phyloP scores from a whole-genome alignment of 2,888 invertebrate genomes.

The Neria commutata region DNA sequence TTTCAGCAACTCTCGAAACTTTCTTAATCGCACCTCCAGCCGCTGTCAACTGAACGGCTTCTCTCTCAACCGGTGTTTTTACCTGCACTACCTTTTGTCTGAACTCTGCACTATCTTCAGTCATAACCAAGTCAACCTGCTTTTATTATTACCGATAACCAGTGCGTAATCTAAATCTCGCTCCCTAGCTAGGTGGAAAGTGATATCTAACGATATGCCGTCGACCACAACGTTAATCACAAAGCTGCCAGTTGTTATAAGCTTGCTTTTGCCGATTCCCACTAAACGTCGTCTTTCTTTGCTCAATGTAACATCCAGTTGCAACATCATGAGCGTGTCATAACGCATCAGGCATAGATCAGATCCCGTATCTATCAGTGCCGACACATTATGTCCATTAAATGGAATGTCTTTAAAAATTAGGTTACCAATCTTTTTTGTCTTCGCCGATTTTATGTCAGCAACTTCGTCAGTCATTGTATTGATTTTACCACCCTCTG shows the following conservation, averaged over 20 bases:
- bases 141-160: neutral
- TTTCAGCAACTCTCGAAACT: no score
- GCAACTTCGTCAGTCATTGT: no score
- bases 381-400: neutral
- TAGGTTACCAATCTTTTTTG: no score
- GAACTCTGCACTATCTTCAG: neutral
- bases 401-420: neutral
- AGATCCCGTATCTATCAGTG: neutral
- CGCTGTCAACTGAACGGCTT: no score
- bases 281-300: constrained; percentile 14
- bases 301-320: constrained; percentile 9
- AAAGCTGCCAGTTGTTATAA: constrained; percentile 17
- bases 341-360: constrained; percentile 16
- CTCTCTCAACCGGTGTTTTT: no score
- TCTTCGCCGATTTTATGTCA: no score
- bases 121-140: constrained; percentile 1
- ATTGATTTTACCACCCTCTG: no score
- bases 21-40: no score
- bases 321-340: constrained; percentile 13
- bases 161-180: neutral
- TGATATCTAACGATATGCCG: neutral
- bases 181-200: neutral
- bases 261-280: constrained; percentile 14
- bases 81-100: neutral
- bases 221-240: neutral